These are phyloP conservation scores for Pyralis farinalis DNA, from an alignment of 2,888 invertebrate genomes.

Conservation along the genomic window DNA sequence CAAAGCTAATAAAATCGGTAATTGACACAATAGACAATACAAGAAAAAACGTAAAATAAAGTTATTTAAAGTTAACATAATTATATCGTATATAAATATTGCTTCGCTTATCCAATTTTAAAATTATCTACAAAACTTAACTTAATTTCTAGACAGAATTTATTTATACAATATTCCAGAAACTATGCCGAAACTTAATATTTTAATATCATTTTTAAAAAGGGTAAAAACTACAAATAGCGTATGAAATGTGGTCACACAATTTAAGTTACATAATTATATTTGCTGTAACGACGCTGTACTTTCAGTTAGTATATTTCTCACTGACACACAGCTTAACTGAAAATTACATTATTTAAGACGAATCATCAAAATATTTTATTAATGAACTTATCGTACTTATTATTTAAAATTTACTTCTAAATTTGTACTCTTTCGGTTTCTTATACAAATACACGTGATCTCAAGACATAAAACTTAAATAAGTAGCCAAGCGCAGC, in stretches of 20 bases:
- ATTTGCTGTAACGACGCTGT: too few relatives aligned
- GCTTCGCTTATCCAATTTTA: constrained; percentile 23
- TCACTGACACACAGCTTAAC: too few relatives aligned
- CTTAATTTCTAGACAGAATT: background rate
- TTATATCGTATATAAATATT: constrained; percentile 38
- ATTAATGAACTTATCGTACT: constrained; percentile 1
- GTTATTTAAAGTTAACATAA: constrained; percentile 34
- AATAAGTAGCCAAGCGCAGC: too few relatives aligned
- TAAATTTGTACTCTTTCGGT: constrained; percentile 34
- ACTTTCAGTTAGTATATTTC: too few relatives aligned
- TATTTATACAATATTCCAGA: background rate
- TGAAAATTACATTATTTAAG: background rate
- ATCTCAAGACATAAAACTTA: constrained; percentile 11
- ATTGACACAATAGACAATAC: constrained; percentile 34
- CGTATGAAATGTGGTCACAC: too few relatives aligned
- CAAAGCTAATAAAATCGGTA: constrained; percentile 17
- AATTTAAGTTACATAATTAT: too few relatives aligned
- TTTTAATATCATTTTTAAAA: too few relatives aligned
- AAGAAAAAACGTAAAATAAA: constrained; percentile 42
- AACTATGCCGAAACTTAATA: constrained; percentile 4
- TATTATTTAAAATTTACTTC: constrained; percentile 16
- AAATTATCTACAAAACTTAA: constrained; percentile 12
- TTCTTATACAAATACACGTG: background rate
- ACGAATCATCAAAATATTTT: too few relatives aligned
- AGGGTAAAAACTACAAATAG: too few relatives aligned